Conservation (phyloP, 2,113 vertebrate species). For the Sakesphorus luctuosus region DNA sequence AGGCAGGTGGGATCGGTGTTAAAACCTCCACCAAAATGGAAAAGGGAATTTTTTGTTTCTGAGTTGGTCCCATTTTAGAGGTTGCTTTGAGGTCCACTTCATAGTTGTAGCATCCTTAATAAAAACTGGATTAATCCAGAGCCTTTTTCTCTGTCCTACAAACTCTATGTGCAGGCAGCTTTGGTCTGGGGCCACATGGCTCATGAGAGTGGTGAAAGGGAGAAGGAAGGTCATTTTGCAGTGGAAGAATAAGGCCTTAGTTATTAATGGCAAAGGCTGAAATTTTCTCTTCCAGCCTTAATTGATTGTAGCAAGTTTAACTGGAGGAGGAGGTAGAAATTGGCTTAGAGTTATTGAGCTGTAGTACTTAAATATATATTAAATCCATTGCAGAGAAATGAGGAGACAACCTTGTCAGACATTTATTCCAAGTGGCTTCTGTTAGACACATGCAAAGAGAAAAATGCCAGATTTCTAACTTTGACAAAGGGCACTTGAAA, state of each 20-base stretch:
- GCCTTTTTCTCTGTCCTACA: neutral
- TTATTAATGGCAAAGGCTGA: slow-evolving; percentile 39
- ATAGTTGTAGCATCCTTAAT: neutral
- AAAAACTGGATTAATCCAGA: neutral
- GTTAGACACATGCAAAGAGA: neutral
- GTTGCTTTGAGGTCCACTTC: neutral
- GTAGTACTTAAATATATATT: neutral
- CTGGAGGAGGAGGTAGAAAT: neutral
- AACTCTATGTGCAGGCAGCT: neutral
- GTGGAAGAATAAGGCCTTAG: neutral
- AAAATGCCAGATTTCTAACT: neutral
- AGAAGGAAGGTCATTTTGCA: slow-evolving; percentile 15
- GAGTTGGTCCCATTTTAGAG: neutral
- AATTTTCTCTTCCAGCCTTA: neutral
- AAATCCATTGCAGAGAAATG: neutral
- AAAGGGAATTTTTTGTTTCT: neutral
- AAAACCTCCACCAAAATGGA: neutral
- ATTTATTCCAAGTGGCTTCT: slow-evolving; percentile 19
- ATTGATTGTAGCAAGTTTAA: slow-evolving; percentile 46
- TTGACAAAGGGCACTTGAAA: slow-evolving; percentile 13
- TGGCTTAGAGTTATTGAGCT: slow-evolving; percentile 27
- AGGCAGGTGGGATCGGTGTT: fast-evolving
- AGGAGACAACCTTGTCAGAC: slow-evolving; percentile 2
- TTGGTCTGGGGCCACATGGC: neutral
- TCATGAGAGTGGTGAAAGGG: neutral